Percentiles rank a stretch among this genome's conserved stretches.
These are phyloP conservation scores for Pristiophorus japonicus DNA, from an alignment of 2,113 vertebrate genomes.

Conservation along the genomic window DNA sequence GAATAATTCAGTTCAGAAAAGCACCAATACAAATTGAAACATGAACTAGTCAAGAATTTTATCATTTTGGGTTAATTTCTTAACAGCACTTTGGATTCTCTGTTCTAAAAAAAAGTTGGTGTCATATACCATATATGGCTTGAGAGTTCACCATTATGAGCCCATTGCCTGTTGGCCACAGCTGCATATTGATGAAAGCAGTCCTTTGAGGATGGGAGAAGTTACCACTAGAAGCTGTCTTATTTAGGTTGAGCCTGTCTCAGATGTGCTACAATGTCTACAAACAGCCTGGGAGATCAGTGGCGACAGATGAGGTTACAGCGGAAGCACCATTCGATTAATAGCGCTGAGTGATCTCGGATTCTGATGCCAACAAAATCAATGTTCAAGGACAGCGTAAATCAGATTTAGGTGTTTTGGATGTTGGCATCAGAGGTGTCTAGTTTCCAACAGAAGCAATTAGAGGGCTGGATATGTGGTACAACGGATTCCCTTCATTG, in stretches of 20 bases:
- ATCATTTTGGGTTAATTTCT: not conserved
- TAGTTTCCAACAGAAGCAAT: not conserved
- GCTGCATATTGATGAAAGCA: slow-evolving; percentile 16
- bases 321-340: not conserved
- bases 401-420: not conserved
- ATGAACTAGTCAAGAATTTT: not conserved
- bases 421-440: not conserved
- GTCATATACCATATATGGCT: not conserved
- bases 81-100: not conserved
- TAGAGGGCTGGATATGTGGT: not conserved
- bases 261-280: not conserved
- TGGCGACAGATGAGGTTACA: not conserved
- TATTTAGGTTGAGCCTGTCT: not conserved
- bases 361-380: not conserved
- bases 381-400: not conserved
- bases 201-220: not conserved
- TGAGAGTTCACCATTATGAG: slow-evolving; percentile 14
- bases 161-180: slow-evolving; percentile 7
- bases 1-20: not conserved
- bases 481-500: not conserved
- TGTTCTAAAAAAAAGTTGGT: not conserved
- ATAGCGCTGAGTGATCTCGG: not conserved
- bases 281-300: not conserved
- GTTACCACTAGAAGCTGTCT: not conserved
- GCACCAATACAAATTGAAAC: not conserved